Percentiles rank a stretch among this genome's conserved stretches.
phyloP scores from a whole-genome alignment of 2,113 vertebrate genomes.

The Lophura nycthemera region DNA sequence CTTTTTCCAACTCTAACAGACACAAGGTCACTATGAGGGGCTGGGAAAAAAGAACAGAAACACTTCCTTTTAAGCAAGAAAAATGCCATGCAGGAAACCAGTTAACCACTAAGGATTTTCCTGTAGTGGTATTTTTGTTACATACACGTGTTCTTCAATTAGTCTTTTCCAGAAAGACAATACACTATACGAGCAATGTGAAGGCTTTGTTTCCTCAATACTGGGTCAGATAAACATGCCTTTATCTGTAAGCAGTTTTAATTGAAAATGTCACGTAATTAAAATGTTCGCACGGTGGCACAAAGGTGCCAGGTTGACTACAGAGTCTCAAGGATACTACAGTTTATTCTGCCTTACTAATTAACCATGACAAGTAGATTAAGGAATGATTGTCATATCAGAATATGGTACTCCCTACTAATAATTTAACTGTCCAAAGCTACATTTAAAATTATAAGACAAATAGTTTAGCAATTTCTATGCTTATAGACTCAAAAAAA shows the following conservation, averaged over 20 bases:
- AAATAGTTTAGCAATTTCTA: background rate
- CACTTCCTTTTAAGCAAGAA: background rate
- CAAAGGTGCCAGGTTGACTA: background rate
- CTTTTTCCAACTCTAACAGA: background rate
- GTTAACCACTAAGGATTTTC: background rate
- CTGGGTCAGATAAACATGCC: background rate
- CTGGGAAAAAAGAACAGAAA: background rate
- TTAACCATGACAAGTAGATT: background rate
- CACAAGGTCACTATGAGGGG: background rate
- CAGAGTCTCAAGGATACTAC: background rate
- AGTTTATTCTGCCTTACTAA: slow-evolving; percentile 1
- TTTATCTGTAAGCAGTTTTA: background rate
- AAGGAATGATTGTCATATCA: background rate
- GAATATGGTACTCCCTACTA: background rate
- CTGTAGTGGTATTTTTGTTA: background rate
- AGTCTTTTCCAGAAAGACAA: background rate
- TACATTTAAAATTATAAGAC: background rate
- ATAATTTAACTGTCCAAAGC: background rate
- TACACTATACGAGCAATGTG: background rate
- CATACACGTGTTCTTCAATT: accelerated
- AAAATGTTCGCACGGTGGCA: background rate
- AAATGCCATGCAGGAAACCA: background rate
- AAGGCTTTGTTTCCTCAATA: background rate
- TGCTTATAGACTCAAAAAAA: background rate
- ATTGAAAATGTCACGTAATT: background rate